These are phyloP conservation scores for Scaptomyza reducta DNA, from an alignment of 2,888 invertebrate species.

Conservation along the genomic window DNA sequence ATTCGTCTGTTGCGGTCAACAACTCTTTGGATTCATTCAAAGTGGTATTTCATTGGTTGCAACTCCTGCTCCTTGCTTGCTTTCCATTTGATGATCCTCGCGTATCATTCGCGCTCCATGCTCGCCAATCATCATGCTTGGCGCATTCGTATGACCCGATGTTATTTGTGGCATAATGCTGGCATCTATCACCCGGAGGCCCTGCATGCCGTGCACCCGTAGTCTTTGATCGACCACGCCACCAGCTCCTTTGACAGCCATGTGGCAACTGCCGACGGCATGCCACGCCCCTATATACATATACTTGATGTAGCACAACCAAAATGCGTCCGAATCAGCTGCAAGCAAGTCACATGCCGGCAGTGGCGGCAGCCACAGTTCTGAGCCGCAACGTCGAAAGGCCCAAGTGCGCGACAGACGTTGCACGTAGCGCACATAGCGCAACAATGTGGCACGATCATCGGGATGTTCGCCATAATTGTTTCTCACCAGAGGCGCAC, in stretches of 20 bases:
- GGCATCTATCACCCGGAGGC: constrained; percentile 92
- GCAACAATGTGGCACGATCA: constrained; percentile 83
- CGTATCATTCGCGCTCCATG: constrained; percentile 87
- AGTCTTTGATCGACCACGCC: constrained; percentile 86
- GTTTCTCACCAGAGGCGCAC: constrained; percentile 86
- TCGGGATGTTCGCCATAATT: constrained; percentile 85
- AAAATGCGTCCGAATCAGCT: constrained; percentile 84
- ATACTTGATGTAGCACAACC: constrained; percentile 86
- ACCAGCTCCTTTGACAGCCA: constrained; percentile 85
- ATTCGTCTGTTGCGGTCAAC: neutral
- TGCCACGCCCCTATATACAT: constrained; percentile 87
- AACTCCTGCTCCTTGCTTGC: neutral
- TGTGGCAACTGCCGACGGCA: constrained; percentile 89
- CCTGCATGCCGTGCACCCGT: constrained; percentile 86
- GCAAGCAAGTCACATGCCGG: constrained; percentile 63
- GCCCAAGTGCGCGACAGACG: constrained; percentile 83
- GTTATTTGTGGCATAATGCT: constrained; percentile 92
- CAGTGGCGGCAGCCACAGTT: constrained; percentile 71
- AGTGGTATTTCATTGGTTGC: constrained; percentile 18
- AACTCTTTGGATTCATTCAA: neutral
- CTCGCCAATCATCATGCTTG: constrained; percentile 94
- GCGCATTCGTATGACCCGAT: constrained; percentile 93
- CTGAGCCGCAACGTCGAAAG: constrained; percentile 82
- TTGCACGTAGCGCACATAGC: constrained; percentile 79
- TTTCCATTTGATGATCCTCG: constrained; percentile 41